A percentile compares a stretch with the other conserved stretches of the same genome.
Evolutionary conservation across 2,888 invertebrate genomes (phyloP).

Genomic region (Elgonia sp.): DNA sequence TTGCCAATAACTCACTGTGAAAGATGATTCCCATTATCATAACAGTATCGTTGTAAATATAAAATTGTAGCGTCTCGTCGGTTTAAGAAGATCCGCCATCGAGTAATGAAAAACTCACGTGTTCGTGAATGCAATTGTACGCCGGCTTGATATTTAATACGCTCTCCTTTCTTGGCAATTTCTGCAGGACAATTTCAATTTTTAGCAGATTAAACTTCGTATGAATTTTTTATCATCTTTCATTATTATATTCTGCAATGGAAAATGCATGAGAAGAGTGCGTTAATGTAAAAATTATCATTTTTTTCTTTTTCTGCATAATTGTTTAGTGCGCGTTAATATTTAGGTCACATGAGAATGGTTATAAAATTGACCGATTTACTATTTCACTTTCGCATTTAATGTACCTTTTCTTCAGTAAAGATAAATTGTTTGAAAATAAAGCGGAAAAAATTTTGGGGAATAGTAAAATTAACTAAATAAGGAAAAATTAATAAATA

Average conservation of each 20-base stretch:
- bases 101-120: constrained; percentile 83
- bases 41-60: constrained; percentile 44
- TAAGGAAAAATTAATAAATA: too few species aligned
- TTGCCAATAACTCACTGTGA: constrained; percentile 41
- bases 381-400: constrained; percentile 5
- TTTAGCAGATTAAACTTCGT: constrained; percentile 28
- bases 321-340: constrained; percentile 25
- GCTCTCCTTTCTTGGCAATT: constrained; percentile 84
- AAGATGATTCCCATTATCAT: constrained; percentile 48
- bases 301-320: constrained; percentile 9
- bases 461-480: not conserved
- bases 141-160: constrained; percentile 83
- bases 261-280: constrained; percentile 2
- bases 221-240: constrained; percentile 31
- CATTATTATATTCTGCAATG: constrained; percentile 24
- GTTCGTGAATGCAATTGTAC: constrained; percentile 85
- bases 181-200: constrained; percentile 79
- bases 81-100: constrained; percentile 24
- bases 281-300: constrained; percentile 40
- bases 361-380: constrained; percentile 11
- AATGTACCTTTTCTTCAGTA: not conserved
- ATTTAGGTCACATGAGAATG: constrained; percentile 32
- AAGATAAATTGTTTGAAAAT: not conserved
- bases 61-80: constrained; percentile 24
- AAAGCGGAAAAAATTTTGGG: not conserved